Evolutionary conservation across 2,888 invertebrate species (phyloP).

Genomic region (Merodon equestris): DNA sequence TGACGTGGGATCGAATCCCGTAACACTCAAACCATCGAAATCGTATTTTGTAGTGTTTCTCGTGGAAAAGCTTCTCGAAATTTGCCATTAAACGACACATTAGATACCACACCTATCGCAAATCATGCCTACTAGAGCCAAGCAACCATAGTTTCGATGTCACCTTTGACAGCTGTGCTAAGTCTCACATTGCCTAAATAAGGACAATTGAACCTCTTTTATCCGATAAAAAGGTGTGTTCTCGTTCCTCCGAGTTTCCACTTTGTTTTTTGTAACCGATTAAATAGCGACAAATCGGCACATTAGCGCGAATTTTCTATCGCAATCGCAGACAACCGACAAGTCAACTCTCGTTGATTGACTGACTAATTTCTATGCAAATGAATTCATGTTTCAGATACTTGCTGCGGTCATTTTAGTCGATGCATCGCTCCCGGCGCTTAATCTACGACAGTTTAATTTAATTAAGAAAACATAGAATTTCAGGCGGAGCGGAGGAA

Average conservation of each 20-base stretch:
- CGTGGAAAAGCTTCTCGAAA: no score
- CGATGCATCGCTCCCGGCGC: background rate
- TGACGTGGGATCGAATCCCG: no score
- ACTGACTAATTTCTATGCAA: constrained; percentile 62
- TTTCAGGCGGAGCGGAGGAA: background rate
- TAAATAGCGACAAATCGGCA: no score
- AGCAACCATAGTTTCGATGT: constrained; percentile 9
- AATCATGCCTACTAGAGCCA: no score
- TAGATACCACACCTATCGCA: no score
- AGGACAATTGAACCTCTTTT: no score
- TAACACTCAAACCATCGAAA: constrained; percentile 15
- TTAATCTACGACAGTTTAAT: constrained; percentile 24
- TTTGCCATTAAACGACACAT: no score
- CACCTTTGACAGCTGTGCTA: constrained; percentile 40
- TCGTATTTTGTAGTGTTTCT: no score
- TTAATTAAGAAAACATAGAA: constrained; percentile 31
- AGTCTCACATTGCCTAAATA: no score
- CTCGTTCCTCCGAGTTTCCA: constrained; percentile 6
- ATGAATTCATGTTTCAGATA: constrained; percentile 48
- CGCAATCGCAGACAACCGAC: no score
- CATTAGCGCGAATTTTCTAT: no score
- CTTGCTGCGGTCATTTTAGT: constrained; percentile 12
- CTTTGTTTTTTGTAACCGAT: no score
- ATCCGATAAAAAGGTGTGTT: background rate
- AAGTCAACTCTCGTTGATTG: constrained; percentile 30